These are phyloP conservation scores for Yponomeuta malinellus DNA, from an alignment of 2,888 invertebrate species.

Conservation along the genomic window DNA sequence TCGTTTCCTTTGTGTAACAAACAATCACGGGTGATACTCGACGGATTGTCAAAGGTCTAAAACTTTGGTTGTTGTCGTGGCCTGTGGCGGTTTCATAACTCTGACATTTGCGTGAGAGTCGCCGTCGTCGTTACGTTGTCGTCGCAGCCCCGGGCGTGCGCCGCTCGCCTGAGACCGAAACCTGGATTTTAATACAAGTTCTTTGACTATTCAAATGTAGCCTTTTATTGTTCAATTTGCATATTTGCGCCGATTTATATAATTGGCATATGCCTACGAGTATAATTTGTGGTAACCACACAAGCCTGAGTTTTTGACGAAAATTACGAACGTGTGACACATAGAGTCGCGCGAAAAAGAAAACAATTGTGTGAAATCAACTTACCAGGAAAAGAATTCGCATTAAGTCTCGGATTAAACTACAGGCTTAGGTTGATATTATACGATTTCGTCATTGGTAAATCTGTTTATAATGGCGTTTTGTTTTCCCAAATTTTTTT, in stretches of 20 bases:
- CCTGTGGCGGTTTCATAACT: slow-evolving; percentile 50
- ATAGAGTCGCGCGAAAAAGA: neutral
- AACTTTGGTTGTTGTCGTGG: slow-evolving; percentile 22
- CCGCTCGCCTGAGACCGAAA: neutral
- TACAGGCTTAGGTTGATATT: slow-evolving; percentile 35
- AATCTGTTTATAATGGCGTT: slow-evolving; percentile 67
- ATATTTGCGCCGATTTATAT: neutral
- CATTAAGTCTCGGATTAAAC: slow-evolving; percentile 32
- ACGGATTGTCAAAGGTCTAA: slow-evolving; percentile 8
- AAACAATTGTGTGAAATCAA: slow-evolving; percentile 12
- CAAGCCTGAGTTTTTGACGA: neutral
- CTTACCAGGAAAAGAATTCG: slow-evolving; percentile 15
- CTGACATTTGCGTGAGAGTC: slow-evolving; percentile 53
- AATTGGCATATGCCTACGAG: neutral
- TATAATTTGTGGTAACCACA: neutral
- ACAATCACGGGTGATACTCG: slow-evolving; percentile 8
- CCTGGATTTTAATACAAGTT: slow-evolving; percentile 10
- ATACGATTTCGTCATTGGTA: slow-evolving; percentile 44
- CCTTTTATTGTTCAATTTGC: neutral
- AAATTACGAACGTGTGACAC: neutral
- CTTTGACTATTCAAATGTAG: neutral
- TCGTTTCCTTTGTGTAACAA: slow-evolving; percentile 15
- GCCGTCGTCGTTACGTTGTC: slow-evolving; percentile 36
- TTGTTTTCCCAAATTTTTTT: slow-evolving; percentile 44
- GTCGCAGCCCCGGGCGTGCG: slow-evolving; percentile 35